Evolutionary conservation across 2,797 vertebrate species (phyloP).

Genomic region (Masticophis lateralis): DNA sequence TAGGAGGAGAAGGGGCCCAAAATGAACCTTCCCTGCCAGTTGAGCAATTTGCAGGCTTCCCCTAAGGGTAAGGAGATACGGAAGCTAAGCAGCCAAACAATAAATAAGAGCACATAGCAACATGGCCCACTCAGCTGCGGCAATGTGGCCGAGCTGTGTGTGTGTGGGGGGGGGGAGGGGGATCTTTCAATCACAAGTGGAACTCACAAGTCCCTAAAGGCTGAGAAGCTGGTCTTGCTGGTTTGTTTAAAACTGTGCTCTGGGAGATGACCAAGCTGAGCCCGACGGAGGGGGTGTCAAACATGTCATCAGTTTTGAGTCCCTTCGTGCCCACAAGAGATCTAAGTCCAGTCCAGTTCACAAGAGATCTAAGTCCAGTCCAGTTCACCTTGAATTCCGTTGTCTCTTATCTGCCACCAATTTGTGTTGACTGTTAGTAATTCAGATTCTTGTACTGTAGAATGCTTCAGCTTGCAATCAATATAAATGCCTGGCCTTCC

Average conservation of each 20-base stretch:
- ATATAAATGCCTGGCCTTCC: not conserved
- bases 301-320: not conserved
- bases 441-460: not conserved
- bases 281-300: not conserved
- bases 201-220: not conserved
- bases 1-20: not conserved
- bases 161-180: not conserved
- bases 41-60: slow-evolving; percentile 11
- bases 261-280: not conserved
- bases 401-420: not conserved
- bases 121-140: not conserved
- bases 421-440: not conserved
- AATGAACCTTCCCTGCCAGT: not conserved
- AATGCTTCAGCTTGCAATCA: not conserved
- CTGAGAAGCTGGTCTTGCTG: not conserved
- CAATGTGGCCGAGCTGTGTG: not conserved
- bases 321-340: not conserved
- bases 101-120: not conserved
- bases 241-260: not conserved
- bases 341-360: not conserved
- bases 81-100: not conserved
- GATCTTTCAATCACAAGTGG: not conserved
- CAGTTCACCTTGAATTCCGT: not conserved
- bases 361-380: not conserved
- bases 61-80: slow-evolving; percentile 7